Evolutionary conservation across 2,888 invertebrate genomes (phyloP).

Genomic region (Saturnia pavonia): DNA sequence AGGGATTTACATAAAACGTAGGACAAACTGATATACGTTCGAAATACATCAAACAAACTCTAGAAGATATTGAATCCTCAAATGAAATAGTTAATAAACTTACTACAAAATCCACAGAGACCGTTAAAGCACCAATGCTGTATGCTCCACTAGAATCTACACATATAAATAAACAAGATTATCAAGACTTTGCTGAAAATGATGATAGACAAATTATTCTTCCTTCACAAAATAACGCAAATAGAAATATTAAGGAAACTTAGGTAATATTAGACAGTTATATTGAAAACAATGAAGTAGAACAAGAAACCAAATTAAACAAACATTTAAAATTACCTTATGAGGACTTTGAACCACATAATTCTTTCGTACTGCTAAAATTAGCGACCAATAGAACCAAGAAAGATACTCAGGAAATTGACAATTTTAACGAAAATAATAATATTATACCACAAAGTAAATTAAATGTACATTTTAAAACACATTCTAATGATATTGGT

Average conservation of each 20-base stretch:
- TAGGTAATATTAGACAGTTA: not conserved
- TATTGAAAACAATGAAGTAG: not conserved
- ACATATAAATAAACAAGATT: not conserved
- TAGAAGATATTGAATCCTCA: not conserved
- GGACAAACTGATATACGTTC: not conserved
- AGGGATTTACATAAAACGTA: not conserved
- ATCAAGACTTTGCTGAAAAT: not conserved
- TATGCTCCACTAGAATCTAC: not conserved
- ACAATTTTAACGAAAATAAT: not conserved
- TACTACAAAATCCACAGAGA: not conserved
- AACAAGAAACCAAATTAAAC: not conserved
- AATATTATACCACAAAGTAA: not conserved
- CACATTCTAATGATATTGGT: not conserved
- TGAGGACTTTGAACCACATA: not conserved
- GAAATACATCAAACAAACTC: conserved; percentile 10
- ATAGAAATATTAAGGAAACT: not conserved
- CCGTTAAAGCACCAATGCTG: not conserved
- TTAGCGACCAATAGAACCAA: not conserved
- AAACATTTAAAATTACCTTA: not conserved
- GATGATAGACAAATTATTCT: not conserved
- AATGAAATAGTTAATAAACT: not conserved
- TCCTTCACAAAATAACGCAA: not conserved
- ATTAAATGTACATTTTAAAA: not conserved
- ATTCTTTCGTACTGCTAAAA: not conserved
- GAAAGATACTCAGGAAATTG: not conserved